Base-by-base conservation (phyloP, 2,797 vertebrate species). In the Cynopterus sphinx region DNA sequence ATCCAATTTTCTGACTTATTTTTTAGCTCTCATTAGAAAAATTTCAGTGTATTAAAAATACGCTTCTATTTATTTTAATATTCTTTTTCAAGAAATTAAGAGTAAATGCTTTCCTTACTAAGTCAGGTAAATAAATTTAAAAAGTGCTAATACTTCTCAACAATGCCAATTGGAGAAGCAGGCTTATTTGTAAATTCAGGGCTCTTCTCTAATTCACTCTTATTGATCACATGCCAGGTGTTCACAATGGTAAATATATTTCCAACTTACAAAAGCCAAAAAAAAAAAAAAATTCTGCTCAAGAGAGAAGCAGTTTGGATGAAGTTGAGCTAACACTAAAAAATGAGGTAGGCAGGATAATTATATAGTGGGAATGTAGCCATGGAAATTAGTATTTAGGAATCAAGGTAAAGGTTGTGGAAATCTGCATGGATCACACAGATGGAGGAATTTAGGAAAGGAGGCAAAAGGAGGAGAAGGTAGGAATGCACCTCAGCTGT, bases 391-490 rank as follows among this genome's bases (percentile, higher is more conserved):
- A 99, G 99, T 99, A 99, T 99, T 97, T 94, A 98, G 98, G 94
- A 97, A 95, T 98, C 94, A 87, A 97, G 84, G 97, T 97, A 96
- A 94, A 98, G 98, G 96, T 89, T 95, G 95, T 97, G 96, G 98
- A 97, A 98, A 98, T 98, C 98, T 98, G 97, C 96, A 98, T 96
- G 97, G 92, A 97, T 98, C 97, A 98, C 61, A 98, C 98, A 97
- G 98, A 98, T 98, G 98, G 98, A 97, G 98, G 98, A 98, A 97
- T 98, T 98, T 98, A 99, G 99, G 99, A 99, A 99, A 98, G 98
- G 97, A 99, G 99, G 99, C 98, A 97, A 97, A 99, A 99, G 99
- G 99, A 99, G 99, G 98, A 98, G 98, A 98, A 99, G 99, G 99
- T 99, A 98, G 98, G 98, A 98, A 98, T 98, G 98, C 98, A 97